phyloP scores from a whole-genome alignment of 2,797 vertebrate species.

The Cryptoblepharus egeriae region DNA sequence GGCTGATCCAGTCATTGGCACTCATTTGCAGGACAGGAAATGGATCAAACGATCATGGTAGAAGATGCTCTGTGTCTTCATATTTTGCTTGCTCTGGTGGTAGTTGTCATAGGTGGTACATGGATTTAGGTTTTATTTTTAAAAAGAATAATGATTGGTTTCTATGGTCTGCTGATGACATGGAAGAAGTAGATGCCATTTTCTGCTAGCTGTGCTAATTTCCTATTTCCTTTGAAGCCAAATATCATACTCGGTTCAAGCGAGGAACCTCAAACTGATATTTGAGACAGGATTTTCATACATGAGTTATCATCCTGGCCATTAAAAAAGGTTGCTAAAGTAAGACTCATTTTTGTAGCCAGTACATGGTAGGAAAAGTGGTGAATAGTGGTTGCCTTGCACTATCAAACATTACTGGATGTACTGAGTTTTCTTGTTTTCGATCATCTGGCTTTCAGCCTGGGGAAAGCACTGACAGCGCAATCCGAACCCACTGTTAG shows the following conservation, averaged over 20 bases:
- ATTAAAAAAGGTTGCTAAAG: neutral
- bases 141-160: neutral
- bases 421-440: neutral
- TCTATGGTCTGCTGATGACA: neutral
- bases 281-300: neutral
- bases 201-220: neutral
- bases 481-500: too few species aligned
- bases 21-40: conserved; percentile 18
- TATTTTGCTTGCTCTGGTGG: conserved; percentile 39
- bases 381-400: neutral
- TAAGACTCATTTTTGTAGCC: too few species aligned
- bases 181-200: neutral
- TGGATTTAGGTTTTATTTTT: neutral
- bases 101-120: conserved; percentile 49
- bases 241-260: neutral
- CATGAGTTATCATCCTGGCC: neutral
- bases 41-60: conserved; percentile 55
- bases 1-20: neutral
- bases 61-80: conserved; percentile 25
- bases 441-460: neutral
- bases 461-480: neutral
- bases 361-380: neutral
- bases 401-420: neutral
- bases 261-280: neutral
- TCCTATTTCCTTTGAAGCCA: neutral